These are phyloP conservation scores for Sylvicola fuscatus DNA, from an alignment of 2,888 invertebrate genomes.

Conservation along the genomic window DNA sequence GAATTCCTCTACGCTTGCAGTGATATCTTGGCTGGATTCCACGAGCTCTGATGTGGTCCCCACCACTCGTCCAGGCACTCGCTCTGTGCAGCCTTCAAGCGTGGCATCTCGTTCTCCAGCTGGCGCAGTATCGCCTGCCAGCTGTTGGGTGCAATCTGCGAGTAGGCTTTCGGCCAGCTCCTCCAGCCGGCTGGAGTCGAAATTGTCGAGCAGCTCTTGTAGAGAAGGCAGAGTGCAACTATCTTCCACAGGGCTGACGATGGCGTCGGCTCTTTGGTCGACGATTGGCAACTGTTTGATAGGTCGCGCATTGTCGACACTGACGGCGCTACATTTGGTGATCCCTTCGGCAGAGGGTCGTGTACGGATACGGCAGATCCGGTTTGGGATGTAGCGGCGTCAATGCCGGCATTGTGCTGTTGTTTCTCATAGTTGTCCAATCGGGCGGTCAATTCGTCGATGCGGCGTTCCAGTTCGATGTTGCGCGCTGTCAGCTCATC, in stretches of 20 bases:
- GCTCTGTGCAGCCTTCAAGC: slow-evolving; percentile 27
- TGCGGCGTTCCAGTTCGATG: slow-evolving; percentile 42
- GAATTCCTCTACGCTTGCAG: slow-evolving; percentile 24
- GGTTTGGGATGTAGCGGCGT: slow-evolving; percentile 37
- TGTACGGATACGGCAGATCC: slow-evolving; percentile 59
- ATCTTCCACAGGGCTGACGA: slow-evolving; percentile 41
- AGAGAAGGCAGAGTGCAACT: slow-evolving; percentile 59
- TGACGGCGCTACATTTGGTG: slow-evolving; percentile 33
- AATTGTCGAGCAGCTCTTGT: slow-evolving; percentile 63
- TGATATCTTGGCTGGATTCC: slow-evolving; percentile 52
- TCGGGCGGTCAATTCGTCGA: slow-evolving; percentile 34
- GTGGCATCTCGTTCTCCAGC: slow-evolving; percentile 37
- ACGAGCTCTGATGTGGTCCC: slow-evolving; percentile 66
- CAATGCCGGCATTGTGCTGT: slow-evolving; percentile 28
- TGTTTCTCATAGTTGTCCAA: slow-evolving; percentile 26
- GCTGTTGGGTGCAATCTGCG: slow-evolving; percentile 49
- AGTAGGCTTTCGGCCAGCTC: slow-evolving; percentile 67
- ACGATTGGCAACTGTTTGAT: slow-evolving; percentile 12
- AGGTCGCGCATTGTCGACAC: slow-evolving; percentile 14
- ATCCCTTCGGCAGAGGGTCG: slow-evolving; percentile 87
- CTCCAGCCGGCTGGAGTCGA: slow-evolving; percentile 57
- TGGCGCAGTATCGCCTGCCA: slow-evolving; percentile 38
- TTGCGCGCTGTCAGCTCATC: slow-evolving; percentile 44
- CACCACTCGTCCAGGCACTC: slow-evolving; percentile 53
- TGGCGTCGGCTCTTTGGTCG: slow-evolving; percentile 4